These are phyloP conservation scores for Chironomus tepperi DNA, from an alignment of 1,140 invertebrate species.

Conservation along the genomic window DNA sequence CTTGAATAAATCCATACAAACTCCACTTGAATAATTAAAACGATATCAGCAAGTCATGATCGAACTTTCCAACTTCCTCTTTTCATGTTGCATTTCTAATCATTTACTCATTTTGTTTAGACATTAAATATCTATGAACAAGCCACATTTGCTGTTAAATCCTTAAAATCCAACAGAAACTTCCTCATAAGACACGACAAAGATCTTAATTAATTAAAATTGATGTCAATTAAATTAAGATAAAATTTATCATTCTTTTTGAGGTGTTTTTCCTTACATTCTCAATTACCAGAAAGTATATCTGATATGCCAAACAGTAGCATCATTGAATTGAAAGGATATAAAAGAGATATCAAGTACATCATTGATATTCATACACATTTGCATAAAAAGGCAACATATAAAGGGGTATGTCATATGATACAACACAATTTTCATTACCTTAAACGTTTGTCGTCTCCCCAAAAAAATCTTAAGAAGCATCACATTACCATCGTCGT, in stretches of 20 bases:
- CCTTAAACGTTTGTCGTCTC: background rate
- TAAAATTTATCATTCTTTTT: no score
- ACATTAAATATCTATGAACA: no score
- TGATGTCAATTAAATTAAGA: background rate
- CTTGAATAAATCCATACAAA: no score
- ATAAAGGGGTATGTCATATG: background rate
- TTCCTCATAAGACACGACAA: no score
- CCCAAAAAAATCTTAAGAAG: background rate
- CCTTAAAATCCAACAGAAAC: background rate
- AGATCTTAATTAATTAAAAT: slow-evolving; percentile 10
- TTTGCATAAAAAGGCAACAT: slow-evolving; percentile 6
- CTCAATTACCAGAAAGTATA: background rate
- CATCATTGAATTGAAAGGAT: background rate
- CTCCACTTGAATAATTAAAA: no score
- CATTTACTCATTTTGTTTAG: no score
- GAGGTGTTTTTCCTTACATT: no score
- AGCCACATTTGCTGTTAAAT: background rate
- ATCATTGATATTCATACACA: slow-evolving; percentile 2
- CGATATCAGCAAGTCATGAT: no score
- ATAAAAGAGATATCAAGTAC: background rate
- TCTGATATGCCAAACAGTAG: background rate
- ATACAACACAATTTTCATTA: background rate
- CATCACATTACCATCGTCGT: background rate
- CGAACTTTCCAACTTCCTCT: no score
- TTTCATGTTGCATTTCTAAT: no score